phyloP scores from a whole-genome alignment of 2,113 vertebrate genomes.

The Pangasianodon hypophthalmus region DNA sequence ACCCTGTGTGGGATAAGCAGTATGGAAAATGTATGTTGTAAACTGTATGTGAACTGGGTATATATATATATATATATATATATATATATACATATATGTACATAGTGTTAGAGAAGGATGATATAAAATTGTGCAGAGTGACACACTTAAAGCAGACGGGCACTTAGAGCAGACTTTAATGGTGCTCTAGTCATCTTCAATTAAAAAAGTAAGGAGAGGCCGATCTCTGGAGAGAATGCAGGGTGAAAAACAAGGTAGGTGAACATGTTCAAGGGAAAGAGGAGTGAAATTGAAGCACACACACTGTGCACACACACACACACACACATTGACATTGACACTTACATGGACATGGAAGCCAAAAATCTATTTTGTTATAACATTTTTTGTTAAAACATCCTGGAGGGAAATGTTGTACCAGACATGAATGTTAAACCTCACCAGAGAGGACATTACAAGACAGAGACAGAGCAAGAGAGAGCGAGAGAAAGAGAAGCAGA shows the following conservation, averaged over 20 bases:
- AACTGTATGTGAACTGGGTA: too few relatives aligned
- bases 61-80: neutral
- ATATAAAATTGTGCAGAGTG: slow-evolving; percentile 41
- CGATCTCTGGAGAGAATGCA: slow-evolving; percentile 10
- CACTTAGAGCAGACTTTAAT: neutral
- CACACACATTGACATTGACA: neutral
- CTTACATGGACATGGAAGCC: neutral
- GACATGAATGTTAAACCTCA: neutral
- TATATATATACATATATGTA: neutral
- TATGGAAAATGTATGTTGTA: too few relatives aligned
- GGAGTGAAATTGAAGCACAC: slow-evolving; percentile 10
- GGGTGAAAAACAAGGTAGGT: slow-evolving; percentile 30
- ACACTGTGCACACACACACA: neutral
- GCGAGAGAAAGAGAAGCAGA: neutral
- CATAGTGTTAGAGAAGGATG: neutral
- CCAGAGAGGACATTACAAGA: neutral
- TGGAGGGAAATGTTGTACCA: neutral
- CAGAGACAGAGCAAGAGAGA: neutral
- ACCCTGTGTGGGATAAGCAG: too few relatives aligned
- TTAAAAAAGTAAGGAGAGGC: slow-evolving; percentile 33
- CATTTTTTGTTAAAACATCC: slow-evolving; percentile 7
- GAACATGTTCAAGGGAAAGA: slow-evolving; percentile 4
- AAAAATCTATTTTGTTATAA: slow-evolving; percentile 11
- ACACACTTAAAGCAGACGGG: slow-evolving; percentile 16
- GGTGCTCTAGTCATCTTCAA: slow-evolving; percentile 11